phyloP scores from a whole-genome alignment of 2,113 vertebrate genomes.

The Epinephelus moara region DNA sequence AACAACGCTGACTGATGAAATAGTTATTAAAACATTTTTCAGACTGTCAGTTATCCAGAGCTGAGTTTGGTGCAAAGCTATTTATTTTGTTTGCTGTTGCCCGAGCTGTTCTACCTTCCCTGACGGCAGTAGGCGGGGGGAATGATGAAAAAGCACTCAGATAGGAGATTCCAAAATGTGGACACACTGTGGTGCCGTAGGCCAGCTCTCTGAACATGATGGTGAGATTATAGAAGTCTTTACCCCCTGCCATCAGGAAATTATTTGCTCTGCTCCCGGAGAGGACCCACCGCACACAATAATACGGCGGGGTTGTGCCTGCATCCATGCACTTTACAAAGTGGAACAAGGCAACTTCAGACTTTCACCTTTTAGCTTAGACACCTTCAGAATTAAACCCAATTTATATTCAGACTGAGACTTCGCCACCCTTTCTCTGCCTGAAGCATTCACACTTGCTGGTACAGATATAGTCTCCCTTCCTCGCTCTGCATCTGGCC shows the following conservation, averaged over 20 bases:
- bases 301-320: constrained; percentile 43
- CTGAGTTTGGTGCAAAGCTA: constrained; percentile 26
- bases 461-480: constrained; percentile 72
- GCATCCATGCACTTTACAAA: constrained; percentile 49
- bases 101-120: constrained; percentile 47
- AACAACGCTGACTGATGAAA: constrained; percentile 4
- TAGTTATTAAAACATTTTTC: constrained; percentile 17
- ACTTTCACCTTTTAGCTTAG: constrained; percentile 63
- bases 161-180: constrained; percentile 77
- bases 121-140: constrained; percentile 44
- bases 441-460: constrained; percentile 69
- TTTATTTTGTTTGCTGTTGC: constrained; percentile 44
- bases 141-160: constrained; percentile 77
- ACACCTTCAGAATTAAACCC: constrained; percentile 68
- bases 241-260: constrained; percentile 68
- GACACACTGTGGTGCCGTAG: constrained; percentile 62
- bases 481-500: constrained; percentile 57
- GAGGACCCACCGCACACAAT: constrained; percentile 56
- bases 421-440: constrained; percentile 47
- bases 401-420: constrained; percentile 75
- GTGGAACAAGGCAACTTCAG: constrained; percentile 58
- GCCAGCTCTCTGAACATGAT: constrained; percentile 72
- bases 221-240: constrained; percentile 70
- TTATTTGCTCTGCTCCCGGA: constrained; percentile 64
- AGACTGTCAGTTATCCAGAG: constrained; percentile 18